phyloP scores from a whole-genome alignment of 1,140 invertebrate species.

The roundworm (Caenorhabditis elegans) region WBcel235 BX284605.5:11862001-11862500 shows the following conservation, averaged over 20 bases:
- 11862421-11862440: not conserved
- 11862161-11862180: not conserved
- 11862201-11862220: not conserved
- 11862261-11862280: too few relatives aligned
- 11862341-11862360: not conserved
- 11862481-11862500: too few relatives aligned
- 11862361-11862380: not conserved
- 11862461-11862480: not conserved
- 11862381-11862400: not conserved
- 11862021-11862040: conserved; percentile 5
- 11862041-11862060: conserved; percentile 23
- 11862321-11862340: not conserved
- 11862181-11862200: not conserved
- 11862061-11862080: not conserved
- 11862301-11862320: too few relatives aligned
- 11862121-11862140: not conserved
- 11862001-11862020: conserved; percentile 24
- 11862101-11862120: not conserved
- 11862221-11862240: not conserved
- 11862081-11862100: not conserved
- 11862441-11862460: not conserved
- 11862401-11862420: too few relatives aligned
- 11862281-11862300: too few relatives aligned
- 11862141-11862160: not conserved
- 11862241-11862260: too few relatives aligned